Base-by-base conservation (phyloP, 1,140 invertebrate genomes). In the Brachionus sp. region DNA sequence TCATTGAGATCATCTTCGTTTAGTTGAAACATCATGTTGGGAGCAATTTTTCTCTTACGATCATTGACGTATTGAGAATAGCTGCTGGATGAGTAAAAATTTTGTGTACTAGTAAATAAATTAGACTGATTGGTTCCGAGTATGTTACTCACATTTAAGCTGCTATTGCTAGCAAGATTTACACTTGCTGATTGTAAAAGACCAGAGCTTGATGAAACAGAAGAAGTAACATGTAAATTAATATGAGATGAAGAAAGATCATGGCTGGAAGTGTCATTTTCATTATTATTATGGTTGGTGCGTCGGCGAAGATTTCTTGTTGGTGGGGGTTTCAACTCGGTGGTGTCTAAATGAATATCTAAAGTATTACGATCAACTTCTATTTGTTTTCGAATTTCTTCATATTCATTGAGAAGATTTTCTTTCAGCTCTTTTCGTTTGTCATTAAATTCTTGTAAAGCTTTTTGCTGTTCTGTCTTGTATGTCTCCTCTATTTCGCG, bases 401-500 rank as follows among this genome's bases (percentile, higher is more conserved):
- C 77, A 53, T 80, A 7, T 44, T 80, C 77, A 62, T 57, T 80
- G 13, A 19, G 57, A 19, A 66, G 19, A 80, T 25, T 80, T 13
- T 80, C 77, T 29, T 80, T 80, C 1, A 66, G 35, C 16, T 80
- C 77, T 44, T 57, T 80, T n/a, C 37, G 46, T 25, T 80, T 80
- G 3, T 57, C 77, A 9, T 80, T 23, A 80, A 62, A 80, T 35
- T 80, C 77, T 37, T 66, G 50, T 12, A 39, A 4, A 39, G 62
- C 50, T 80, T 80, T 62, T 57, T 80, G 42, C 13, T 29, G 19
- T 13, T 80, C 77, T 16, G 37, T 39, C 35, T 42, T 57, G 25
- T 12, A 66, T 7, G 50, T 66, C 19, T 80, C 77, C 5, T 80
- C 77, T 3, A 80, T 62, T 25, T 62, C 50, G 4, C 23, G 25